Evolutionary conservation across 1,140 invertebrate genomes (phyloP), one percentile per base, ranked within the genome.

Genomic region (Polypedilum vanderplanki): DNA sequence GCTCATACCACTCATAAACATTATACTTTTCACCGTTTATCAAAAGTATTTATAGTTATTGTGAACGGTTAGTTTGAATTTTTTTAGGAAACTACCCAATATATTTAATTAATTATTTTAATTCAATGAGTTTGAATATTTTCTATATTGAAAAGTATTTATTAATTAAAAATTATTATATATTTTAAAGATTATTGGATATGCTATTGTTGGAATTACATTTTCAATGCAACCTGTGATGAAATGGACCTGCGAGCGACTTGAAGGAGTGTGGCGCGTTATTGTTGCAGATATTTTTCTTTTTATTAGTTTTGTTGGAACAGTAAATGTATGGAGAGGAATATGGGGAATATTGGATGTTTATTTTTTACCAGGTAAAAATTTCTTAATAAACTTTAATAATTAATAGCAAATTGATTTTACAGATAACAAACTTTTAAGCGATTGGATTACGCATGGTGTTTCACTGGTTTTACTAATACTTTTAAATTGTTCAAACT

Each of bases 311-410:
- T 92, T 94, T 79, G 80, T 92, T 74, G 92, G 92, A 4, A 93
- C 92, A 0, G 89, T 95, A 33, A 94, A 94, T 81, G 89, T 93
- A 0, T 95, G 93, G 93, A 85, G 93, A 73, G 93, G 93, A 7
- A 87, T 94, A 40, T 95, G 93, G 93, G 90, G 87, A 75, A 79
- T 91, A 18, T 84, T 93, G 1, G 90, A 95, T 80, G 83, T 91
- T n/a, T 93, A 91, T 82, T 85, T 94, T 67, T 85, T 93, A 74
- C 91, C 92, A 84, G 86, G 90, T 90, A 80, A 77, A 57, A 33
- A 22, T 41, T 40, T 3, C 41, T 7, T 75, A 46, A 18, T 17
- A n/a, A n/a, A n/a, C n/a, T 40, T 9, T 15, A n/a, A 12, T 20
- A 46, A 10, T 40, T 12, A 3, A 74, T 41, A 57, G 8, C 46